Evolutionary conservation across 1,140 invertebrate species (phyloP).

Genomic region (Hyles euphorbiae): DNA sequence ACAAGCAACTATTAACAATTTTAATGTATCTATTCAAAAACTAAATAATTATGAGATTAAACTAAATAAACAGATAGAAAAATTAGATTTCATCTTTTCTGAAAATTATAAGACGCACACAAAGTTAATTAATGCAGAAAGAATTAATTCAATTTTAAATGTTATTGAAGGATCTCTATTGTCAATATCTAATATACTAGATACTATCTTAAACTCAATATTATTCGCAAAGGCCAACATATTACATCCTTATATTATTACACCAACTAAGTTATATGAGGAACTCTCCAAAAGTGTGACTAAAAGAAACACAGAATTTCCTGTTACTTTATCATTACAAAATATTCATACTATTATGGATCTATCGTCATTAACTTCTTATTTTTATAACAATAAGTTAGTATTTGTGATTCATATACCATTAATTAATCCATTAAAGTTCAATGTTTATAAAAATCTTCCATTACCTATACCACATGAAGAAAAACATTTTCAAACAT

Average conservation of each 20-base stretch:
- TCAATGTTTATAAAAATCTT: slow-evolving; percentile 15
- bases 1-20: slow-evolving; percentile 15
- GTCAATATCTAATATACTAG: slow-evolving; percentile 19
- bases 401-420: slow-evolving; percentile 20
- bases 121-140: slow-evolving; percentile 6
- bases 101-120: slow-evolving; percentile 9
- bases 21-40: slow-evolving; percentile 13
- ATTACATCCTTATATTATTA: slow-evolving; percentile 27
- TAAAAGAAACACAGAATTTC: slow-evolving; percentile 21
- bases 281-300: slow-evolving; percentile 21
- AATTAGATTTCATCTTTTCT: slow-evolving; percentile 11
- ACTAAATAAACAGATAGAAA: slow-evolving; percentile 20
- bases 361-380: slow-evolving; percentile 20
- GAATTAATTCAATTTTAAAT: slow-evolving; percentile 15
- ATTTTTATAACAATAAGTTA: slow-evolving; percentile 25
- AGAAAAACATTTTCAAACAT: slow-evolving; percentile 10
- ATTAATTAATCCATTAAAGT: slow-evolving; percentile 12
- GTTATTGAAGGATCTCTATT: slow-evolving; percentile 25
- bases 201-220: slow-evolving; percentile 20
- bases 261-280: slow-evolving; percentile 15
- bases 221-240: slow-evolving; percentile 25
- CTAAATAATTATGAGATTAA: slow-evolving; percentile 20
- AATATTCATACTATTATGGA: slow-evolving; percentile 25
- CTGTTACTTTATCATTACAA: slow-evolving; percentile 14
- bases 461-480: slow-evolving; percentile 21